phyloP scores from a whole-genome alignment of 2,888 invertebrate species.

The Volucella inanis region DNA sequence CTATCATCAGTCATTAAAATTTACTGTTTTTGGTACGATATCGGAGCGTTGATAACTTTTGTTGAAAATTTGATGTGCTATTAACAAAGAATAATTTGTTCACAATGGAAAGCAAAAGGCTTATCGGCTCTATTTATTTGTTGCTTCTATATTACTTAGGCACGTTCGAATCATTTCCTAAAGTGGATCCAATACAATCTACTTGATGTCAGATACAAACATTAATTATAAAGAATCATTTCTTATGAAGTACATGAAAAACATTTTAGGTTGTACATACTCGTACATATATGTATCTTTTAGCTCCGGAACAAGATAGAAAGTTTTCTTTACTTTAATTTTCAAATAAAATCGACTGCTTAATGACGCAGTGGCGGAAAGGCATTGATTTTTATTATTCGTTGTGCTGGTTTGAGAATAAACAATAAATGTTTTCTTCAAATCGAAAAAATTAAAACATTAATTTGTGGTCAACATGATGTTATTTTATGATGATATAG shows the following conservation, averaged over 20 bases:
- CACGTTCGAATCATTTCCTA: conserved; percentile 17
- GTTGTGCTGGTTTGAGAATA: too few species aligned
- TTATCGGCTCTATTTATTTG: conserved; percentile 37
- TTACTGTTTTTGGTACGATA: conserved; percentile 40
- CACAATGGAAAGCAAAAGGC: conserved; percentile 12
- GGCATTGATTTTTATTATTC: too few species aligned
- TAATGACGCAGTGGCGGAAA: too few species aligned
- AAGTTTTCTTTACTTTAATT: too few species aligned
- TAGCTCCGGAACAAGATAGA: too few species aligned
- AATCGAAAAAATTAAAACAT: too few species aligned
- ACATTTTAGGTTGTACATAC: too few species aligned
- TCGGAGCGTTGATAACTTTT: conserved; percentile 36
- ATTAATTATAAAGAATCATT: not conserved
- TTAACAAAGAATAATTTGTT: conserved; percentile 37
- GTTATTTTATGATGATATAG: too few species aligned
- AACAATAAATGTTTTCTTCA: too few species aligned
- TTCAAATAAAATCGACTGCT: too few species aligned
- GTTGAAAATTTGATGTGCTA: conserved; percentile 15
- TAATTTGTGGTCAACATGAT: too few species aligned
- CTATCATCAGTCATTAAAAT: conserved; percentile 54
- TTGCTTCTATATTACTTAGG: conserved; percentile 28
- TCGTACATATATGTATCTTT: too few species aligned
- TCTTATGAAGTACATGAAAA: not conserved
- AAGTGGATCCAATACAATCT: not conserved
- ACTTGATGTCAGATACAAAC: not conserved